Evolutionary conservation across 2,888 invertebrate genomes (phyloP).

Genomic region (Margaritifera margaritifera): DNA sequence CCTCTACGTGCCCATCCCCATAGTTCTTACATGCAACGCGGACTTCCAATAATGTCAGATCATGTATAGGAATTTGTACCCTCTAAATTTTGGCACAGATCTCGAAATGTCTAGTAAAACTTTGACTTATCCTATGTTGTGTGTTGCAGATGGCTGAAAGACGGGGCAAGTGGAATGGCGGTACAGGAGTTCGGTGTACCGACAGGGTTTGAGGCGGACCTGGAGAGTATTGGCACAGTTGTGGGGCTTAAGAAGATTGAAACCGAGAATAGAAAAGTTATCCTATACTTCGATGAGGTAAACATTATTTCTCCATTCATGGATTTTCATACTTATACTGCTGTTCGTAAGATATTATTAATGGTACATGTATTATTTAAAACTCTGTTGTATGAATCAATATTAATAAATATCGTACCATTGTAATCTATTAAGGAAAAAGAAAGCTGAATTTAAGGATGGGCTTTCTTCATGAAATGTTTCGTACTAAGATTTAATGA

Average conservation of each 20-base stretch:
- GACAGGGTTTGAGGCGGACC: conserved; percentile 66
- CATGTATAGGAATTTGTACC: neutral
- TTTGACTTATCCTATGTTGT: no score
- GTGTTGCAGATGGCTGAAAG: conserved; percentile 49
- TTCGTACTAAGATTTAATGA: no score
- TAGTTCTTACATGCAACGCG: no score
- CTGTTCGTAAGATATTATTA: neutral
- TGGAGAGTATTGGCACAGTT: conserved; percentile 52
- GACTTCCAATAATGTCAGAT: neutral
- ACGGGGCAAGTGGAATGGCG: conserved; percentile 70
- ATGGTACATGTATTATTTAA: neutral
- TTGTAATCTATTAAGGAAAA: neutral
- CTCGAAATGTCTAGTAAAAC: neutral
- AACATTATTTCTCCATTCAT: conserved; percentile 1
- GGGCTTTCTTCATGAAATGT: no score
- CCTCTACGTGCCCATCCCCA: no score
- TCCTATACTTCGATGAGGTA: conserved; percentile 74
- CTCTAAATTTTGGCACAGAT: neutral
- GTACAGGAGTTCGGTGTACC: conserved; percentile 71
- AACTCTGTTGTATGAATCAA: neutral
- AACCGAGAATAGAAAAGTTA: conserved; percentile 70
- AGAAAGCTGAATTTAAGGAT: no score
- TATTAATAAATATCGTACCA: neutral
- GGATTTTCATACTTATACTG: neutral
- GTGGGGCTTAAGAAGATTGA: conserved; percentile 70